Conservation (phyloP, 1,140 invertebrate genomes). For the Drosophila bocki region DNA sequence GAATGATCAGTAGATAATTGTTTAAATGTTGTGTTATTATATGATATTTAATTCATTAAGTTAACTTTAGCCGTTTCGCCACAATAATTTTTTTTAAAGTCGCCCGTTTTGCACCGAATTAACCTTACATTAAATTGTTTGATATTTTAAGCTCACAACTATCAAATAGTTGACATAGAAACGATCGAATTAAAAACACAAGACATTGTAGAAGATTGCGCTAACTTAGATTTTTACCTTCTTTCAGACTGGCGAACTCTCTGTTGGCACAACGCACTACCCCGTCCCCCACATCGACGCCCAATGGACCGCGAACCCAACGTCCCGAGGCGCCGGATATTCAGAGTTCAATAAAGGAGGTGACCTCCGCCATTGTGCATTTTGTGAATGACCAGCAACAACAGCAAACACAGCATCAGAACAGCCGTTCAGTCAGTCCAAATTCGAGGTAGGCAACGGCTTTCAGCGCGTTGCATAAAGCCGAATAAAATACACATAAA, state of each 20-base stretch:
- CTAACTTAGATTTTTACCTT: not conserved
- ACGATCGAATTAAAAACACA: too few relatives aligned
- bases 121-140: too few relatives aligned
- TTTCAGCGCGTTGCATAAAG: not conserved
- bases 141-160: too few relatives aligned
- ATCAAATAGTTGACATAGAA: too few relatives aligned
- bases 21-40: too few relatives aligned
- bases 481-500: not conserved
- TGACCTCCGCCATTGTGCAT: constrained; percentile 96
- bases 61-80: too few relatives aligned
- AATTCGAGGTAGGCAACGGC: constrained; percentile 79
- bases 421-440: constrained; percentile 85
- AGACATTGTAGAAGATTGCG: not conserved
- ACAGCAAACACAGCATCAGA: constrained; percentile 55
- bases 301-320: constrained; percentile 51
- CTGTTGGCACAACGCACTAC: constrained; percentile 86
- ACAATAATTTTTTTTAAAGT: too few relatives aligned
- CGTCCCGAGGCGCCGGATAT: constrained; percentile 90
- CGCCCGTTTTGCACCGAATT: too few relatives aligned
- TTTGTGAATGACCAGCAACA: constrained; percentile 90
- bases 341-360: constrained; percentile 95
- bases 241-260: constrained; percentile 88
- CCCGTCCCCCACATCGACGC: constrained; percentile 54
- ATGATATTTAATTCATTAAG: too few relatives aligned
- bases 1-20: too few relatives aligned